phyloP scores from a whole-genome alignment of 1,140 invertebrate genomes.

The Drosophila takahashii region DNA sequence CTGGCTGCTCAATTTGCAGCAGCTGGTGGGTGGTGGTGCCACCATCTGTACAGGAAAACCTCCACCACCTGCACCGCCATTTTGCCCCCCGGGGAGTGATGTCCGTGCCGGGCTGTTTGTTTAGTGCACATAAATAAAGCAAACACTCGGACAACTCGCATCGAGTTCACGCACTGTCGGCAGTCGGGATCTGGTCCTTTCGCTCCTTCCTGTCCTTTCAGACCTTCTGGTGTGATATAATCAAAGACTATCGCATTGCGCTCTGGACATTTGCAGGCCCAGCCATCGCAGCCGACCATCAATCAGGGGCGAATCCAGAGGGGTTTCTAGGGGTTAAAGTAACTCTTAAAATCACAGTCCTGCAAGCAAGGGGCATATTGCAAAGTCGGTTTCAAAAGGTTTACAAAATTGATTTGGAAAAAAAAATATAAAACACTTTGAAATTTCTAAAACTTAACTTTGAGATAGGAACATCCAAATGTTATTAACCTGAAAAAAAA shows the following conservation, averaged over 20 bases:
- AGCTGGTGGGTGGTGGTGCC: background rate
- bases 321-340: background rate
- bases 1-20: conserved; percentile 42
- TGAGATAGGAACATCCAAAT: too few species aligned
- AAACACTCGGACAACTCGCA: conserved; percentile 42
- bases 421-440: too few species aligned
- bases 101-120: conserved; percentile 60
- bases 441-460: too few species aligned
- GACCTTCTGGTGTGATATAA: conserved; percentile 51
- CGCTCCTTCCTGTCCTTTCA: too few species aligned
- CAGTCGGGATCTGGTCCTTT: conserved; percentile 22
- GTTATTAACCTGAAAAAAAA: too few species aligned
- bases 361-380: too few species aligned
- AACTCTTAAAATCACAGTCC: background rate
- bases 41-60: background rate
- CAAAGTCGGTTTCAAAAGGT: too few species aligned
- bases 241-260: conserved; percentile 70
- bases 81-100: background rate
- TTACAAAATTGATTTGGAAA: too few species aligned
- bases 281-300: conserved; percentile 10
- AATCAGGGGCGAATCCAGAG: background rate
- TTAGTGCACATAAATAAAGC: conserved; percentile 72
- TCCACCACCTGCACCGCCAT: background rate
- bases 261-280: conserved; percentile 21
- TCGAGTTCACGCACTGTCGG: conserved; percentile 11